Percentiles rank a stretch among this genome's conserved stretches.
These are phyloP conservation scores for Aphidius ervi DNA, from an alignment of 1,140 invertebrate genomes.

Conservation along the genomic window DNA sequence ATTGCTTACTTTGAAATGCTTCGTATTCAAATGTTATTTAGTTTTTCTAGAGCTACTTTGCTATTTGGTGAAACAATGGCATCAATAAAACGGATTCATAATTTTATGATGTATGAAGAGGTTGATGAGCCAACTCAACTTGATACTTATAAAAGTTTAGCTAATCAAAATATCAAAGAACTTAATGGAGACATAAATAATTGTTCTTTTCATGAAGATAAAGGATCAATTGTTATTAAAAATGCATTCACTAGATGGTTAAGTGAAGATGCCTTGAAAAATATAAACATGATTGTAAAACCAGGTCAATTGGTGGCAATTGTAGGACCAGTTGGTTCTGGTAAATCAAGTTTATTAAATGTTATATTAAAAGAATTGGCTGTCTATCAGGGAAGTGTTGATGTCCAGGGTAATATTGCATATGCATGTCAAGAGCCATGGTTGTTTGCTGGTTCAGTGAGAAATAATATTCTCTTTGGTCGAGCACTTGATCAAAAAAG, in stretches of 20 bases:
- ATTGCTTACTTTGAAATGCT: slow-evolving; percentile 70
- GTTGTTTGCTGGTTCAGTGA: slow-evolving; percentile 61
- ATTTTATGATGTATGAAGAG: no score
- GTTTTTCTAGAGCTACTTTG: no score
- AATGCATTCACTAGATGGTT: slow-evolving; percentile 49
- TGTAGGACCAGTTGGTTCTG: slow-evolving; percentile 62
- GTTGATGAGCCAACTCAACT: background rate
- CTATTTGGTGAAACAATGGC: no score
- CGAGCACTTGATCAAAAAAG: slow-evolving; percentile 58
- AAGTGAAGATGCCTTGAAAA: slow-evolving; percentile 49
- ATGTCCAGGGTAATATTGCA: slow-evolving; percentile 48
- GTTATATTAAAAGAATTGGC: slow-evolving; percentile 63
- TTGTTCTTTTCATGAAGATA: background rate
- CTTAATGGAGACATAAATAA: no score
- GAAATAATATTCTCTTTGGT: slow-evolving; percentile 79
- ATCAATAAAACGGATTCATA: no score
- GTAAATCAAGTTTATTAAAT: slow-evolving; percentile 62
- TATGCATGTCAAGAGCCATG: slow-evolving; percentile 78
- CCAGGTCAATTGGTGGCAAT: slow-evolving; percentile 58
- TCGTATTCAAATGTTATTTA: slow-evolving; percentile 33
- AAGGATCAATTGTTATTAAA: slow-evolving; percentile 33
- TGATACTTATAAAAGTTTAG: slow-evolving; percentile 13
- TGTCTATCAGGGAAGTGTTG: slow-evolving; percentile 54
- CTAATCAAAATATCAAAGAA: slow-evolving; percentile 21
- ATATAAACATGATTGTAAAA: slow-evolving; percentile 53